Conservation (phyloP, 1,140 invertebrate species). For the Spodoptera litura region DNA sequence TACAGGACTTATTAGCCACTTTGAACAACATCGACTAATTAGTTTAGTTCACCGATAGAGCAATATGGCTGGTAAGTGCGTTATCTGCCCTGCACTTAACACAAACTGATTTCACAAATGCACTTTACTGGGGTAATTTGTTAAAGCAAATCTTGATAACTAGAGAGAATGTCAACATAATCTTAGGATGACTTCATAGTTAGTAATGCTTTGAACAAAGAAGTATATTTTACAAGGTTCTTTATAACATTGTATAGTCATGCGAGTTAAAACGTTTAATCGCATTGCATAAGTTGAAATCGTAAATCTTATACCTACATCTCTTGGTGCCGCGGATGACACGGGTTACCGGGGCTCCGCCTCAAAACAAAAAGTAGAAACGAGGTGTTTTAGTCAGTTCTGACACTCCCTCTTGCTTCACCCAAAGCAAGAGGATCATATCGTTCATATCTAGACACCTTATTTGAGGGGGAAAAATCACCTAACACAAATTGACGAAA, state of each 20-base stretch:
- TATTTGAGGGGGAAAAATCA: no score
- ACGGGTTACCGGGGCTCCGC: no score
- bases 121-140: constrained; percentile 12
- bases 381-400: no score
- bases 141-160: neutral
- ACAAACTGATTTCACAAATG: constrained; percentile 3
- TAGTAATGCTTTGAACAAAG: neutral
- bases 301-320: no score
- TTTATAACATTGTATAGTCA: constrained; percentile 1
- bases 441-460: no score
- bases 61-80: constrained; percentile 16
- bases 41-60: neutral
- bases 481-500: no score
- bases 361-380: no score
- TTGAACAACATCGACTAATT: neutral
- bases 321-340: no score
- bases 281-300: no score
- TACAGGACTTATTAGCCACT: neutral
- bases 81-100: neutral
- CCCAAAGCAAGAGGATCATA: no score
- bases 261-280: neutral
- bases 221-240: no score
- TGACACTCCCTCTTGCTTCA: no score
- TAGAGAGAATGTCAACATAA: neutral
- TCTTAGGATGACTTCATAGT: constrained; percentile 9